A percentile compares a stretch with the other conserved stretches of the same genome.
phyloP scores from a whole-genome alignment of 2,113 vertebrate genomes.

The Myotis brandtii region DNA sequence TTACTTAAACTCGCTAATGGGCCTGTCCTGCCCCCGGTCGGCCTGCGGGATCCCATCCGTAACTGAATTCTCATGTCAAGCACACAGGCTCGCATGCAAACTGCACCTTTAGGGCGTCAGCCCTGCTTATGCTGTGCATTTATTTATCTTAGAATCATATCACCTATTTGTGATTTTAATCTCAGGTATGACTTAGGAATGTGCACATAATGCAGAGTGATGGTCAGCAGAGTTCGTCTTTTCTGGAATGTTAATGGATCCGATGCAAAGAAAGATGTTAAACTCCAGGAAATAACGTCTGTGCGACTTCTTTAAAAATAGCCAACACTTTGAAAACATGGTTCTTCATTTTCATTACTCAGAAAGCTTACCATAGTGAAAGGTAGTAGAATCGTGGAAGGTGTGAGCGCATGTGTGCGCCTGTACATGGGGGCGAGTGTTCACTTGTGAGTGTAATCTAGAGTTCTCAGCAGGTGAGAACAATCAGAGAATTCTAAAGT shows the following conservation, averaged over 20 bases:
- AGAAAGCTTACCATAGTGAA: conserved; percentile 1
- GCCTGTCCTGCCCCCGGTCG: conserved; percentile 51
- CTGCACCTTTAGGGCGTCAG: conserved; percentile 47
- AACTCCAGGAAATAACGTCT: conserved; percentile 18
- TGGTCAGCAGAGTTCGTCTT: background rate
- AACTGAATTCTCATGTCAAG: conserved; percentile 64
- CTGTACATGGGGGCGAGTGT: background rate
- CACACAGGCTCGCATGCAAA: conserved; percentile 11
- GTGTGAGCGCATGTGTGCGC: background rate
- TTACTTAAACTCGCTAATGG: conserved; percentile 52
- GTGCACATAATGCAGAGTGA: background rate
- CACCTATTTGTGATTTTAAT: conserved; percentile 31
- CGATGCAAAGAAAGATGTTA: conserved; percentile 47
- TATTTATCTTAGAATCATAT: conserved; percentile 12
- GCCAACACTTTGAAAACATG: background rate
- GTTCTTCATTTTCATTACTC: conserved; percentile 25
- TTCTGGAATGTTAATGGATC: background rate
- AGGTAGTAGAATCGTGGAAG: background rate
- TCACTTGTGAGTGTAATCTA: background rate
- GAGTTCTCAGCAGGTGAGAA: background rate
- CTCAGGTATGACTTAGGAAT: background rate
- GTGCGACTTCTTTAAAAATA: background rate
- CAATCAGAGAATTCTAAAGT: background rate
- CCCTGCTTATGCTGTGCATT: background rate
- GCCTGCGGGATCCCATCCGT: background rate